Base-by-base conservation (phyloP, 2,113 vertebrate species). In the Cercopithecus mona region DNA sequence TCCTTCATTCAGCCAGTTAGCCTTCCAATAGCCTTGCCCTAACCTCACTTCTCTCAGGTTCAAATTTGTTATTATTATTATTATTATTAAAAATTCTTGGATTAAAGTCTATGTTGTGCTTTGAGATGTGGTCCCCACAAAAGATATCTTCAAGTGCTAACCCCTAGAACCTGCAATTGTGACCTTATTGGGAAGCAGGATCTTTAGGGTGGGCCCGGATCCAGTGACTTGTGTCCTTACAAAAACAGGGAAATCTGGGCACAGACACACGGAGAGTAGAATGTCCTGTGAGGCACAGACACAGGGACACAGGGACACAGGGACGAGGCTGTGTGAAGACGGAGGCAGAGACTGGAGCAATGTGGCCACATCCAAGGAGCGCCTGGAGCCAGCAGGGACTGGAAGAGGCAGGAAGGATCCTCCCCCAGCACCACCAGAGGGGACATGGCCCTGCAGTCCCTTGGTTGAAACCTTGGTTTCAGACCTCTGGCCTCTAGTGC, bases 291-390 rank as follows among this genome's bases (percentile, higher is more conserved):
- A 23, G 22, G 68, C 40, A 27, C 27, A 48, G 43, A 14, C 0
- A 8, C 43, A 22, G 11, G 20, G 30, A 18, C 16, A 17, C 66
- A 23, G 14, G 10, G 5, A 18, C 66, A 8, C 66, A 55, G 14
- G 16, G 5, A 27, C 9, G 23, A n/a, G 32, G 13, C 57, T 2
- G 0, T 5, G 5, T 10, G 20, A 11, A 0, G 3, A 25, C 0
- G 0, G 8, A 27, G 52, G 40, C 70, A 35, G 52, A n/a, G 27
- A 45, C 20, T 10, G 17, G 2, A 16, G 8, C 0, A 20, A 59
- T 0, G 2, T 12, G 43, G 38, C 38, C 50, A 27, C 66, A 10
- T 30, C 20, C 43, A 4, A 48, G 48, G 4, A 17, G 61, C 7
- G 6, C 8, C 48, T 8, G 78, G 78, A 55, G 50, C 78, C 78